These are phyloP conservation scores for Calameuta idolon DNA, from an alignment of 2,888 invertebrate genomes.

Conservation along the genomic window DNA sequence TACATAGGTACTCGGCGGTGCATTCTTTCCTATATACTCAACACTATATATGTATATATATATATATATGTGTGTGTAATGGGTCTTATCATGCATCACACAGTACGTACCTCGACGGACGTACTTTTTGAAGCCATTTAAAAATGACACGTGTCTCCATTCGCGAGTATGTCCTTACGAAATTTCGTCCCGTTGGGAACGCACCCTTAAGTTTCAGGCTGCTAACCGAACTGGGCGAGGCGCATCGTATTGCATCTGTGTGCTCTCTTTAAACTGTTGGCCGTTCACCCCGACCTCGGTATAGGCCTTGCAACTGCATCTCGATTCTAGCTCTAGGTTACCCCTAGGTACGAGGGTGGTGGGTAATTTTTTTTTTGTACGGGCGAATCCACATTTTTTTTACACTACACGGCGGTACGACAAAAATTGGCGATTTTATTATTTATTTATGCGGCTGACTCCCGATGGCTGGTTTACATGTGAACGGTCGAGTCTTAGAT, in stretches of 20 bases:
- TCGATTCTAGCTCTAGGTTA: constrained; percentile 47
- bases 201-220: constrained; percentile 36
- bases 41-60: neutral
- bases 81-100: neutral
- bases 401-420: neutral
- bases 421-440: neutral
- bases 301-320: constrained; percentile 56
- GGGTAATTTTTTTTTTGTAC: neutral
- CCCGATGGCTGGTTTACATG: neutral
- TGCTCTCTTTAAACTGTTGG: constrained; percentile 65
- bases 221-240: constrained; percentile 31
- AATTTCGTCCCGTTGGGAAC: constrained; percentile 32
- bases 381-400: neutral
- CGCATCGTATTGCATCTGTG: constrained; percentile 57
- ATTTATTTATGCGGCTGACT: neutral
- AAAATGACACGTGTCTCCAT: neutral
- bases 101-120: neutral
- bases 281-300: constrained; percentile 66
- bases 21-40: neutral
- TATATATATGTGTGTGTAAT: too few species aligned
- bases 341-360: constrained; percentile 54
- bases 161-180: neutral
- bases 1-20: neutral
- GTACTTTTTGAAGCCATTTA: neutral
- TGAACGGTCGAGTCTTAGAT: neutral